A percentile compares a stretch with the other conserved stretches of the same genome.
These are phyloP conservation scores for Petrosia ficiformis DNA, from an alignment of 37 sponge, comb jelly and placozoan species.

Conservation along the genomic window DNA sequence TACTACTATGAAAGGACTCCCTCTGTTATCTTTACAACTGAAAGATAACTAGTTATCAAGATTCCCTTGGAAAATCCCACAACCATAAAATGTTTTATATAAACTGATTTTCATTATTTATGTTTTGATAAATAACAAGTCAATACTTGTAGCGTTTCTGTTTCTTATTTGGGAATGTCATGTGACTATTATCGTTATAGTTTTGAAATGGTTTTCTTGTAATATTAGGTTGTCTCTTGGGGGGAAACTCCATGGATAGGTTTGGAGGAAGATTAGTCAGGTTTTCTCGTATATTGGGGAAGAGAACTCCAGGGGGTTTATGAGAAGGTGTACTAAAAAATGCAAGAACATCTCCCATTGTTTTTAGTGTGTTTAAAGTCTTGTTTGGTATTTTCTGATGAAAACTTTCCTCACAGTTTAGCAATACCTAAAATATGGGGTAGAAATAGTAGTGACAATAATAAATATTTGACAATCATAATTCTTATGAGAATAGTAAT, in stretches of 20 bases:
- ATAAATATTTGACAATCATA: background rate
- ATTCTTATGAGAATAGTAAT: background rate
- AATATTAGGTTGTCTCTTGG: background rate
- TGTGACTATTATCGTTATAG: conserved; percentile 41
- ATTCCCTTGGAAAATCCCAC: background rate
- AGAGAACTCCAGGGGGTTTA: background rate
- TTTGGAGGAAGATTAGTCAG: conserved; percentile 28
- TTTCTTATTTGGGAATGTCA: conserved; percentile 44
- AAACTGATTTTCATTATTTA: no score
- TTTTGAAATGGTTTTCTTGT: conserved; percentile 51
- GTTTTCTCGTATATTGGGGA: conserved; percentile 3
- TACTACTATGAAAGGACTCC: background rate
- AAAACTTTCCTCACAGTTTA: conserved; percentile 40
- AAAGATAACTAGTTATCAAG: background rate
- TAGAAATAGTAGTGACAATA: background rate
- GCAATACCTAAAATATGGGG: background rate
- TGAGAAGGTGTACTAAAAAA: conserved; percentile 20
- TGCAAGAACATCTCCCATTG: conserved; percentile 24
- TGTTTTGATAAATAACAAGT: no score
- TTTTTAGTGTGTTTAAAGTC: conserved; percentile 22
- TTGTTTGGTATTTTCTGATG: conserved; percentile 16
- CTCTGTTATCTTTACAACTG: background rate
- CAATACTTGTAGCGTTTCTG: background rate
- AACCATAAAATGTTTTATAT: no score
- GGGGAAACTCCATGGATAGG: conserved; percentile 42